phyloP scores from a whole-genome alignment of 2,888 invertebrate species.

The Siphonodentalium dalli region DNA sequence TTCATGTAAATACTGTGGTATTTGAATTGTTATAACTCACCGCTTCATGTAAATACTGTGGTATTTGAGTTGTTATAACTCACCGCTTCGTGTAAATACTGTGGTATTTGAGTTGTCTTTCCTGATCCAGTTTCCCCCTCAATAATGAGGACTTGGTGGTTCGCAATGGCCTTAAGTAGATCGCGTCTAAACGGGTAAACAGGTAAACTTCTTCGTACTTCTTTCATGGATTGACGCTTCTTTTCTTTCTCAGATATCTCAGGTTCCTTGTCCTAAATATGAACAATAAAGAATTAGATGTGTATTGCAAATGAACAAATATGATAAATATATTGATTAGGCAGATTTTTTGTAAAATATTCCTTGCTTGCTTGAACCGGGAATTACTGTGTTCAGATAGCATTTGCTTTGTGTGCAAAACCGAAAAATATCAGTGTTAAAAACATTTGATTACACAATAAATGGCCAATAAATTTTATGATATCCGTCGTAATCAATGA shows the following conservation, averaged over 20 bases:
- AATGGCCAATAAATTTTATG: no score
- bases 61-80: constrained; percentile 60
- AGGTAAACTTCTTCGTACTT: constrained; percentile 90
- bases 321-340: no score
- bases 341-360: no score
- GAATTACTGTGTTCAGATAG: no score
- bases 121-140: constrained; percentile 82
- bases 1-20: background rate
- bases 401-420: no score
- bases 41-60: constrained; percentile 70
- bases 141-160: constrained; percentile 80
- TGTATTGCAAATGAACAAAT: background rate
- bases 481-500: no score
- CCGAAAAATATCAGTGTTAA: no score
- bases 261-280: constrained; percentile 32
- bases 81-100: constrained; percentile 69
- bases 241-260: constrained; percentile 68
- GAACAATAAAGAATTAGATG: background rate
- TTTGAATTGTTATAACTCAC: constrained; percentile 53
- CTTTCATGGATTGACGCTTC: constrained; percentile 80
- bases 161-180: constrained; percentile 86
- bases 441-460: no score
- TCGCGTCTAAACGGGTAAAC: constrained; percentile 91
- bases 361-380: no score
- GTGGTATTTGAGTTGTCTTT: constrained; percentile 71